Base-by-base conservation (phyloP, 2,888 invertebrate genomes). In the Monoplex corrugatus region DNA sequence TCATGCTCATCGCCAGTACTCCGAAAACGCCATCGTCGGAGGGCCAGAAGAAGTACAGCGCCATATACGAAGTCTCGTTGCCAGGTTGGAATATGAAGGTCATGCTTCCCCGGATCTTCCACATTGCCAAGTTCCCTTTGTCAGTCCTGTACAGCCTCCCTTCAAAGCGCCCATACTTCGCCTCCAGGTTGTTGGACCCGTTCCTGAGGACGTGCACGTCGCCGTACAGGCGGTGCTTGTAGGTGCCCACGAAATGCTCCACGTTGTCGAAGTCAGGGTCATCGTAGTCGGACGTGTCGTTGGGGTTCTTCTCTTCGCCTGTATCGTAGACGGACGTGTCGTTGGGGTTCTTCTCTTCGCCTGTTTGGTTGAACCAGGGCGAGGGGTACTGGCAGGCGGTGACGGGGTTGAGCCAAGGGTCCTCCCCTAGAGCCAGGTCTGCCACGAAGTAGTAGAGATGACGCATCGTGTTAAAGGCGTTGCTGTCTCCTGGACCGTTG, bases 401-500 rank as follows among this genome's bases (percentile, higher is more conserved):
- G 32, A 92, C 85, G 28, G 57, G 63, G 87, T 93, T 93, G 19
- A 94, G 75, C 94, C 94, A 94, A 6, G 92, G 92, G 16, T 89
- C 43, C 78, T 92, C 90, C 3, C 90, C 91, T 45, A 92, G 57
- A 13, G 92, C 40, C 13, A 93, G 38, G 89, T 94, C 93, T 16
- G 92, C 89, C 43, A 94, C 86, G 87, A 90, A 92, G 82, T 91
- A 91, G 80, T 92, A 88, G 38, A 93, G 80, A 38, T 87, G 75
- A 1, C 19, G 50, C 28, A 16, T 10, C 32, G n/a, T 38, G 16
- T 5, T 3, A 8, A 38, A 43, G 5, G 35, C n/a, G 57, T 82
- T 50, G 40, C 23, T 40, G 43, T n/a, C 19, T 13, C 32, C 72
- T 19, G 89, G 88, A 2, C 90, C 90, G 75, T 89, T 90, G 45